Percentiles rank a stretch among this genome's conserved stretches.
phyloP scores from a whole-genome alignment of 2,888 invertebrate species.

The Automeris io region DNA sequence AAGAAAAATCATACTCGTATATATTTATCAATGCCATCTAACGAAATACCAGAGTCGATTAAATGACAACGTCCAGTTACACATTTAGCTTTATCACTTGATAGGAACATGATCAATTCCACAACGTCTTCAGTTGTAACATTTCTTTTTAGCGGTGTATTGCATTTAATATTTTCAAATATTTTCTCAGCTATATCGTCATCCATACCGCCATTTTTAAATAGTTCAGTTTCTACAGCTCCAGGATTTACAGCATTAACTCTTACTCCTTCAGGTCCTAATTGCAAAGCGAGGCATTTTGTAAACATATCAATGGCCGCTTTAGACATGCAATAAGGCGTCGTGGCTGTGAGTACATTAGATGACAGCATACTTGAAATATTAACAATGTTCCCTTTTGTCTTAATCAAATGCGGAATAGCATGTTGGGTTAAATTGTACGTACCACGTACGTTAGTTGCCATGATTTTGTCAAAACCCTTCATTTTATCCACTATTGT shows the following conservation, averaged over 20 bases:
- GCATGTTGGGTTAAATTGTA: slow-evolving; percentile 42
- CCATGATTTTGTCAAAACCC: slow-evolving; percentile 42
- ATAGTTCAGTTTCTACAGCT: slow-evolving; percentile 47
- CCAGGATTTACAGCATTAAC: slow-evolving; percentile 59
- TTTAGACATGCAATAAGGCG: slow-evolving; percentile 57
- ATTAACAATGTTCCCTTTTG: slow-evolving; percentile 52
- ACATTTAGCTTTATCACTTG: slow-evolving; percentile 47
- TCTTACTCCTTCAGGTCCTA: slow-evolving; percentile 45
- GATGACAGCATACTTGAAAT: slow-evolving; percentile 47
- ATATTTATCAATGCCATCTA: slow-evolving; percentile 34
- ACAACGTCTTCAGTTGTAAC: slow-evolving; percentile 45
- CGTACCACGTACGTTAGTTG: slow-evolving; percentile 50
- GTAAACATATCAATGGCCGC: slow-evolving; percentile 57
- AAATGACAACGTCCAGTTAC: slow-evolving; percentile 45
- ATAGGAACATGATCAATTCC: slow-evolving; percentile 44
- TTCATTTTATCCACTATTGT: slow-evolving; percentile 28
- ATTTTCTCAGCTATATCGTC: slow-evolving; percentile 32
- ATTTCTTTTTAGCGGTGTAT: slow-evolving; percentile 39
- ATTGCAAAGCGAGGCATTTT: slow-evolving; percentile 48
- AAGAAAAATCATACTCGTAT: slow-evolving; percentile 18
- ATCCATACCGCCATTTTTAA: slow-evolving; percentile 40
- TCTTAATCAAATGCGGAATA: slow-evolving; percentile 38
- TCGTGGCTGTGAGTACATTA: slow-evolving; percentile 36
- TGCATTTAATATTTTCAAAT: slow-evolving; percentile 30
- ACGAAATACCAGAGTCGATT: slow-evolving; percentile 48